These are phyloP conservation scores for Pseudochaenichthys georgianus DNA, from an alignment of 2,797 vertebrate genomes.

Conservation along the genomic window DNA sequence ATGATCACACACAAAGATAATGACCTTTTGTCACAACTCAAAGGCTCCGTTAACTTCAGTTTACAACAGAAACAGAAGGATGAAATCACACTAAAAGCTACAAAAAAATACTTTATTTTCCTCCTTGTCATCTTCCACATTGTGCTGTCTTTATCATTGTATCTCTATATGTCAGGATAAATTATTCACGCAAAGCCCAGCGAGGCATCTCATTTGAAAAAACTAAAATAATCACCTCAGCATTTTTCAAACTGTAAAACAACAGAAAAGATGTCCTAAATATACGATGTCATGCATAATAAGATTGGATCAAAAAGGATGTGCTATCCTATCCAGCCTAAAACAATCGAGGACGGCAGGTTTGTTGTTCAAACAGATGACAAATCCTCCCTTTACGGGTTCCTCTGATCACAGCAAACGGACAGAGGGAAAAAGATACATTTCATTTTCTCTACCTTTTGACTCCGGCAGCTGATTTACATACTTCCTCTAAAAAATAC, in stretches of 20 bases:
- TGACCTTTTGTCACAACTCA: slow-evolving; percentile 41
- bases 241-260: slow-evolving; percentile 44
- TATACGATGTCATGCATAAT: slow-evolving; percentile 65
- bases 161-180: slow-evolving; percentile 54
- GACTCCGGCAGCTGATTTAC: slow-evolving; percentile 25
- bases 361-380: slow-evolving; percentile 53
- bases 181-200: slow-evolving; percentile 67
- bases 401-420: slow-evolving; percentile 49
- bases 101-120: slow-evolving; percentile 63
- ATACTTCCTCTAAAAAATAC: slow-evolving; percentile 9
- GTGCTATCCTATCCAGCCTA: slow-evolving; percentile 5
- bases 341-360: slow-evolving; percentile 23
- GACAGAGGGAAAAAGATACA: slow-evolving; percentile 11
- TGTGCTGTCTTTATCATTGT: slow-evolving; percentile 41
- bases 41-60: slow-evolving; percentile 38
- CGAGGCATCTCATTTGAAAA: slow-evolving; percentile 56
- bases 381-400: slow-evolving; percentile 25
- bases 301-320: slow-evolving; percentile 37
- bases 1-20: slow-evolving; percentile 38
- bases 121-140: slow-evolving; percentile 45
- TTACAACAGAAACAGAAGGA: slow-evolving; percentile 41
- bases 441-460: slow-evolving; percentile 6
- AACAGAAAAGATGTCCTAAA: slow-evolving; percentile 54
- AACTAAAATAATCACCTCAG: slow-evolving; percentile 45
- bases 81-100: slow-evolving; percentile 45